Evolutionary conservation across 1,140 invertebrate genomes (phyloP), one percentile per base, ranked within the genome.

Genomic region (Zaprionus nigranus): DNA sequence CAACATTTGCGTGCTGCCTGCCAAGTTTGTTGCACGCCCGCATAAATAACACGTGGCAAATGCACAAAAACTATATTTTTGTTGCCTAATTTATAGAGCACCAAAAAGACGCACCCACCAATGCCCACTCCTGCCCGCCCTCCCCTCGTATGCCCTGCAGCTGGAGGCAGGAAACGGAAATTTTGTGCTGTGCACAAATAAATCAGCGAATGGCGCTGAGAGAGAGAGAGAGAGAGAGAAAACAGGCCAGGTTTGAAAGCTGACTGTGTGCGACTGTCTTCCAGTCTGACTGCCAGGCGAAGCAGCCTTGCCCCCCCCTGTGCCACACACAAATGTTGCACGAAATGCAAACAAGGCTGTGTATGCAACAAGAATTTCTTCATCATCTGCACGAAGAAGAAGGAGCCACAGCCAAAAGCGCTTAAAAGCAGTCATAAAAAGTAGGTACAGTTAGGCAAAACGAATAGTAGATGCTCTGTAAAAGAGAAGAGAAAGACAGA

Each of bases 181-280:
- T 88, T 88, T 87, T 88, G 84, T 88, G 80, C 83, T 87, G 77
- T 88, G 84, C 77, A 82, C 80, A 87, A 87, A 87, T 90, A 88
- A 88, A 90, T 88, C 85, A 88, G 80, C 80, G 66, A 75, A 78
- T 59, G 69, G 40, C 40, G 40, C 6, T 17, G 77, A 67, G 73
- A 58, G 64, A 56, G 15, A 13, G 62, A 51, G 43, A 51, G 2
- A 66, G 76, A 60, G 43, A 38, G 30, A 9, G 57, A 71, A 75
- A 67, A 76, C 77, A 79, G 76, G 76, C 73, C 76, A 75, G 72
- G 76, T 70, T 75, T 72, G 53, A 57, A 46, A 63, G 75, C n/a
- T 15, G 15, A 49, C 46, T 38, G 38, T 28, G n/a, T 53, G 9
- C 9, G 5, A 49, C 46, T 38, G 38, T 28, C 28, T 53, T 34